These are phyloP conservation scores for Callipepla squamata DNA, from an alignment of 2,113 vertebrate genomes.

Conservation along the genomic window DNA sequence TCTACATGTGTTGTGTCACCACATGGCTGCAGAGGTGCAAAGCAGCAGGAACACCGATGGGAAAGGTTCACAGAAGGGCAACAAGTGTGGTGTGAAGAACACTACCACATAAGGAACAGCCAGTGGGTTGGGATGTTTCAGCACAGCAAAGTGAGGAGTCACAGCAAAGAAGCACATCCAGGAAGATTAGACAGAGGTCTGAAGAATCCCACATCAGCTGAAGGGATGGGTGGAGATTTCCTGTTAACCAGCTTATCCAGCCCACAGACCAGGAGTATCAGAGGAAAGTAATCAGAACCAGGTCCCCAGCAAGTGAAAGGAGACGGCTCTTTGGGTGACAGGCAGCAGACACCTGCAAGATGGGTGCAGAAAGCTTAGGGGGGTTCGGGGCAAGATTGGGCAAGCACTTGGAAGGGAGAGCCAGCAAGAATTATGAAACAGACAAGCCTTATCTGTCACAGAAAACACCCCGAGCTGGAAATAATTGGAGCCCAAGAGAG, in stretches of 20 bases:
- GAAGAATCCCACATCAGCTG: background rate
- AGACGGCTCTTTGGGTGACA: accelerated
- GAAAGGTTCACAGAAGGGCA: background rate
- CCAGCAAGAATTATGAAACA: background rate
- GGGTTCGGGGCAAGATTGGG: background rate
- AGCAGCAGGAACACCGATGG: background rate
- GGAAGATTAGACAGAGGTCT: background rate
- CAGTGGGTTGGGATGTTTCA: background rate
- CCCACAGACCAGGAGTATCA: background rate
- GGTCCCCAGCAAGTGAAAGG: background rate
- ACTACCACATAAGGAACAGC: background rate
- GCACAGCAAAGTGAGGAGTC: background rate
- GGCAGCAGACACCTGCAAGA: background rate
- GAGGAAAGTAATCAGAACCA: background rate
- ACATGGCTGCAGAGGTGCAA: accelerated
- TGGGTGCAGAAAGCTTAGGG: background rate
- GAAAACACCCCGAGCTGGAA: slow-evolving; percentile 5
- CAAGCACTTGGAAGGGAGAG: background rate
- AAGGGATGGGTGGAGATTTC: background rate
- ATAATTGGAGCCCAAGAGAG: slow-evolving; percentile 25
- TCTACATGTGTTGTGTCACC: background rate
- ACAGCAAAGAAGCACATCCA: background rate
- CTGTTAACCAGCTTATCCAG: background rate
- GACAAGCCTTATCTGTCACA: background rate
- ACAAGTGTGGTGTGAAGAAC: accelerated